These are phyloP conservation scores for Neolamprologus falcicula DNA, from an alignment of 2,113 vertebrate genomes.

Conservation along the genomic window DNA sequence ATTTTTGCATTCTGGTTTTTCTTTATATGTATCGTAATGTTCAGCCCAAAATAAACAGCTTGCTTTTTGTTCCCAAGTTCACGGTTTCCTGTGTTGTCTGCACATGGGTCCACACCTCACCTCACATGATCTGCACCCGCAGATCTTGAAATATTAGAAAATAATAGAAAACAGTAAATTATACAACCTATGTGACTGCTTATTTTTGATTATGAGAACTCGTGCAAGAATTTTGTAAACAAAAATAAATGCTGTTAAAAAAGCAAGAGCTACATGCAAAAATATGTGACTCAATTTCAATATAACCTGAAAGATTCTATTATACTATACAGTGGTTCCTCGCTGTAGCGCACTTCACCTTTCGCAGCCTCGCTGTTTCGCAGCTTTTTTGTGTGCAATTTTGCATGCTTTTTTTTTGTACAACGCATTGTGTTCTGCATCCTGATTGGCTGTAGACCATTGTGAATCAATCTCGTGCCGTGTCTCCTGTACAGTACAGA, in stretches of 20 bases:
- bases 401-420: not conserved
- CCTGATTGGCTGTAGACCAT: not conserved
- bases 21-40: not conserved
- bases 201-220: not conserved
- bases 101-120: rapidly evolving
- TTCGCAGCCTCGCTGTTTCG: not conserved
- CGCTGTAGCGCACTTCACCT: not conserved
- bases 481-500: too few relatives aligned
- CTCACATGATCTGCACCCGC: not conserved
- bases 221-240: not conserved
- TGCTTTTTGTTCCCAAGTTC: not conserved
- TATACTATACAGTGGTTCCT: not conserved
- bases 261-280: not conserved
- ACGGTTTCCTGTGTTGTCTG: not conserved
- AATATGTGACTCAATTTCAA: not conserved
- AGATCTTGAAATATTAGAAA: not conserved
- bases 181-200: not conserved
- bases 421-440: not conserved
- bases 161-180: not conserved
- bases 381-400: not conserved
- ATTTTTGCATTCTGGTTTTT: not conserved
- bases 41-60: not conserved
- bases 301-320: not conserved
- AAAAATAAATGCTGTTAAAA: not conserved
- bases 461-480: too few relatives aligned